phyloP scores from a whole-genome alignment of 2,113 vertebrate species.

The Neodontobutis hainanensis region DNA sequence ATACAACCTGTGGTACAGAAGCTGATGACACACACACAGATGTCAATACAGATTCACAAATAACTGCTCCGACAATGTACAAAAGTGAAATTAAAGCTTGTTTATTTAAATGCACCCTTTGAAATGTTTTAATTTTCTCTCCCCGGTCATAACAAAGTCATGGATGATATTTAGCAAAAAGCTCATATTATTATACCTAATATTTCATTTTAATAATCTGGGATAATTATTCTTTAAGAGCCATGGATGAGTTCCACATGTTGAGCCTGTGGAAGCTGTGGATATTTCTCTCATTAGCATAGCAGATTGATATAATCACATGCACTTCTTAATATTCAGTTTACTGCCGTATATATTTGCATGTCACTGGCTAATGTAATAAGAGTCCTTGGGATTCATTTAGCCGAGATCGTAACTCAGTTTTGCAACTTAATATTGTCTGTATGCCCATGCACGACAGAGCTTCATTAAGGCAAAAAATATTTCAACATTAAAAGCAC shows the following conservation, averaged over 20 bases:
- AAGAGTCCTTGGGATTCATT: conserved; percentile 71
- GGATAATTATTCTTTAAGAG: conserved; percentile 43
- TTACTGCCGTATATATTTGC: conserved; percentile 61
- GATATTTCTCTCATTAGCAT: conserved; percentile 60
- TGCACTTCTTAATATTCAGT: conserved; percentile 64
- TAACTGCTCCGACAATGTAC: too few species aligned
- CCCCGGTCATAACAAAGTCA: conserved; percentile 44
- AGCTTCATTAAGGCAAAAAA: conserved; percentile 59
- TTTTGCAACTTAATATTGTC: conserved; percentile 71
- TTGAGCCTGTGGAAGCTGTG: conserved; percentile 23
- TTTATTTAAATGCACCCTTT: conserved; percentile 41
- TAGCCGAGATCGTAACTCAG: conserved; percentile 68
- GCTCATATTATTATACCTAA: conserved; percentile 21
- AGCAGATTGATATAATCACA: conserved; percentile 67
- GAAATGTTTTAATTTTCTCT: conserved; percentile 32
- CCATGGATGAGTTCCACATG: conserved; percentile 18
- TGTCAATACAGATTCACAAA: too few species aligned
- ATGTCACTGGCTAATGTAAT: conserved; percentile 67
- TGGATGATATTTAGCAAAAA: conserved; percentile 14
- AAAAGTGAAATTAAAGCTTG: conserved; percentile 45
- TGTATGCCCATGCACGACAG: conserved; percentile 50
- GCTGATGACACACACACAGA: too few species aligned
- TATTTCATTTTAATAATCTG: conserved; percentile 53
- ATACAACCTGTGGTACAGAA: too few species aligned
- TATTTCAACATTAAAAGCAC: conserved; percentile 46